These are phyloP conservation scores for Sclerodermus sp. DNA, from an alignment of 2,888 invertebrate genomes.

Conservation along the genomic window DNA sequence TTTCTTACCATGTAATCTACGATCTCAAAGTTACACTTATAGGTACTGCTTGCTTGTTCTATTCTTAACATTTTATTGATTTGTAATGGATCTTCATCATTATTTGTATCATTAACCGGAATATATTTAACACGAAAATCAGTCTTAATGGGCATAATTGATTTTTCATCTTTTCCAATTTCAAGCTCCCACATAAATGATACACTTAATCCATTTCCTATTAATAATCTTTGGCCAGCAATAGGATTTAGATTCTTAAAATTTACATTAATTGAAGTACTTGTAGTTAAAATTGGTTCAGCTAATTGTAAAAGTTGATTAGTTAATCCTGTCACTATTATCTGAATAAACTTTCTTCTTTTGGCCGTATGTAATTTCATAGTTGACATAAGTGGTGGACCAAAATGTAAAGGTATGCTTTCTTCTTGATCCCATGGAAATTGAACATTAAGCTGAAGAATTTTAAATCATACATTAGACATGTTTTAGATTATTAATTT, in stretches of 20 bases:
- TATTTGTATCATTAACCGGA: conserved; percentile 44
- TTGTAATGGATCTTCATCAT: conserved; percentile 52
- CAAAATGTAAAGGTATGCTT: conserved; percentile 76
- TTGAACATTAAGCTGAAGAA: conserved; percentile 69
- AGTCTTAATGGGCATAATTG: conserved; percentile 61
- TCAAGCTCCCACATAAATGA: conserved; percentile 81
- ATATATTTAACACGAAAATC: conserved; percentile 68
- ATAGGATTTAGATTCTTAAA: conserved; percentile 71
- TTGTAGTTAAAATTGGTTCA: conserved; percentile 58
- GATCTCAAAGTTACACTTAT: conserved; percentile 74
- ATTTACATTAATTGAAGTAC: conserved; percentile 64
- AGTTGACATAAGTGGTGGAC: conserved; percentile 78
- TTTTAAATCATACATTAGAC: conserved; percentile 5
- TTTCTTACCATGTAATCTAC: conserved; percentile 73
- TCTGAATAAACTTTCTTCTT: conserved; percentile 82
- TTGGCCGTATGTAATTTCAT: conserved; percentile 84
- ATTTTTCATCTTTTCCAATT: conserved; percentile 51
- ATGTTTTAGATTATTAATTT: not conserved
- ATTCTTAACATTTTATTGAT: conserved; percentile 59
- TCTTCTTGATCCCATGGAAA: conserved; percentile 80
- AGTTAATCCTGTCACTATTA: conserved; percentile 68
- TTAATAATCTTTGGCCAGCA: conserved; percentile 65
- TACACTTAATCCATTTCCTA: conserved; percentile 74
- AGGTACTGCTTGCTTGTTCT: conserved; percentile 48
- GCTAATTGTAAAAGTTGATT: conserved; percentile 52